Conservation (phyloP, 1,140 invertebrate species). For the Oryctes rhinoceros region DNA sequence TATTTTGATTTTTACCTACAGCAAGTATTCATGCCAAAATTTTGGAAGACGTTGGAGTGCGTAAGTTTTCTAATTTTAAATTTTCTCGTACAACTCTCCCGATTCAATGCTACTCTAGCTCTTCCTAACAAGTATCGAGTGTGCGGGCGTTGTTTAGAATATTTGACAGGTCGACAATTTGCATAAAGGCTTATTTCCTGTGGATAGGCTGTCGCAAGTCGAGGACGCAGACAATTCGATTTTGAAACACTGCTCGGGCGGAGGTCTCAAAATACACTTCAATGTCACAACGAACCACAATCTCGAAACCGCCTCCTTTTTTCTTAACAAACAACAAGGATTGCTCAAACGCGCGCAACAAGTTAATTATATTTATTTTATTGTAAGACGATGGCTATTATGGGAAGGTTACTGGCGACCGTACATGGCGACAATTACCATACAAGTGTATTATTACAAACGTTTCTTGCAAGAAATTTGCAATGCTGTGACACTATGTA, state of each 20-base stretch:
- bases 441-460: slow-evolving; percentile 18
- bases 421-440: slow-evolving; percentile 4
- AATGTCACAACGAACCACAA: slow-evolving; percentile 16
- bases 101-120: background rate
- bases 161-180: slow-evolving; percentile 7
- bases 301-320: slow-evolving; percentile 11
- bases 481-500: slow-evolving; percentile 10
- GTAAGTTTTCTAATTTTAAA: slow-evolving; percentile 16
- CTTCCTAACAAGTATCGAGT: slow-evolving; percentile 1
- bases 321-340: slow-evolving; percentile 2
- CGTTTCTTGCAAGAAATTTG: background rate
- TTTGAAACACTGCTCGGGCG: background rate
- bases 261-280: slow-evolving; percentile 28
- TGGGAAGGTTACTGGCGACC: slow-evolving; percentile 25
- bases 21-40: slow-evolving; percentile 6
- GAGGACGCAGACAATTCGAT: background rate
- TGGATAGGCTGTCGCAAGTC: slow-evolving; percentile 24
- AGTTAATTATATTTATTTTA: slow-evolving; percentile 34
- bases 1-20: background rate
- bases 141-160: slow-evolving; percentile 11
- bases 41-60: background rate
- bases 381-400: background rate
- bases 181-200: slow-evolving; percentile 36
- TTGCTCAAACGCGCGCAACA: slow-evolving; percentile 23
- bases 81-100: background rate